phyloP scores from a whole-genome alignment of 2,888 invertebrate species.

The Hydropsyche betteni region DNA sequence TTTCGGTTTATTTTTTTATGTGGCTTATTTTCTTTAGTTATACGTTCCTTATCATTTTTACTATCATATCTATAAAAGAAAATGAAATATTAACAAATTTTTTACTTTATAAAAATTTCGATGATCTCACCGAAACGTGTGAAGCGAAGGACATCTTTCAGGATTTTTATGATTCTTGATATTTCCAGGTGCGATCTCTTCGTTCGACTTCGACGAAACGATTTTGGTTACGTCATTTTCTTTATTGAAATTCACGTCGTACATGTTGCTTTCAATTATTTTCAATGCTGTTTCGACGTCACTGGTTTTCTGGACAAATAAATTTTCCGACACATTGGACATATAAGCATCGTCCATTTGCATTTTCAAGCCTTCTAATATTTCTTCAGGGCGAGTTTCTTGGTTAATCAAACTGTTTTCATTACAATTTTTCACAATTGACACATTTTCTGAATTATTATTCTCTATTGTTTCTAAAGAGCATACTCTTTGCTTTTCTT shows the following conservation, averaged over 20 bases:
- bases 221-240: not conserved
- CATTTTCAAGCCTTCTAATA: constrained; percentile 30
- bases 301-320: not conserved
- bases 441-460: not conserved
- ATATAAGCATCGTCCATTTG: constrained; percentile 49
- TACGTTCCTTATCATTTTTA: not conserved
- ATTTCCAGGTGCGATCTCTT: not conserved
- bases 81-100: too few species aligned
- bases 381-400: not conserved
- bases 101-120: too few species aligned
- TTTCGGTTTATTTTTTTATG: not conserved
- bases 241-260: constrained; percentile 3
- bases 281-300: not conserved
- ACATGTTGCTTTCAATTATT: not conserved
- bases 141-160: not conserved
- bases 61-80: not conserved
- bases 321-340: constrained; percentile 48
- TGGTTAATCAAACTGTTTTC: not conserved
- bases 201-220: not conserved
- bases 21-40: not conserved
- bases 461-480: constrained; percentile 58
- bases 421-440: not conserved
- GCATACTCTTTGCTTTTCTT: too few species aligned
- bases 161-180: not conserved
- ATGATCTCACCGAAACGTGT: too few species aligned